These are phyloP conservation scores for Lemur catta DNA, from an alignment of 2,797 vertebrate genomes.

Conservation along the genomic window DNA sequence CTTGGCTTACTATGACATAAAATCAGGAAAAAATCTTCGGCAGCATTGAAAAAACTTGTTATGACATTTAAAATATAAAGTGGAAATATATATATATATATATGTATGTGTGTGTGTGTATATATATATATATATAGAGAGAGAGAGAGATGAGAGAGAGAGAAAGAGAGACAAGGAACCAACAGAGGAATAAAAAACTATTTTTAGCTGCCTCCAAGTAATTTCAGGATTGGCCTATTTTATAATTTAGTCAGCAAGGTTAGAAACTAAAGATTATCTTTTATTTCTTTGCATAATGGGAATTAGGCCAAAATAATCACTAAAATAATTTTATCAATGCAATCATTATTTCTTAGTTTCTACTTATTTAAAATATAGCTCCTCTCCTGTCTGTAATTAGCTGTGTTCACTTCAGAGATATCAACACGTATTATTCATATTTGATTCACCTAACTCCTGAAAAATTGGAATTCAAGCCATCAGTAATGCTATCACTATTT, in stretches of 20 bases:
- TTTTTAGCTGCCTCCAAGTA: neutral
- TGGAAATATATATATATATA: neutral
- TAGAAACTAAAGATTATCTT: constrained; percentile 28
- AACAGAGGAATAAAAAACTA: neutral
- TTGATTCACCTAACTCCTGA: neutral
- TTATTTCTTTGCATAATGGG: neutral
- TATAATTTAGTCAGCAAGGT: constrained; percentile 8
- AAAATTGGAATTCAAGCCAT: neutral
- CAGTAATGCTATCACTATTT: neutral
- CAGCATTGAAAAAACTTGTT: neutral
- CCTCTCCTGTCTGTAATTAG: neutral
- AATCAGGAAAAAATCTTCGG: constrained; percentile 29
- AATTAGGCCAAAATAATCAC: constrained; percentile 46
- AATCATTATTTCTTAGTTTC: neutral
- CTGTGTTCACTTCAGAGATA: neutral
- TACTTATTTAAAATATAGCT: constrained; percentile 18
- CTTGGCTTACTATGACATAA: constrained; percentile 38
- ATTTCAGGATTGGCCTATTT: constrained; percentile 43
- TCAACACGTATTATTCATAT: neutral
- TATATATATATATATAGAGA: no score
- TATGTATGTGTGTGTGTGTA: no score
- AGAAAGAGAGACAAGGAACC: neutral
- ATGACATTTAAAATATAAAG: constrained; percentile 14
- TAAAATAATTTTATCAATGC: neutral
- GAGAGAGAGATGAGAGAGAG: neutral